A percentile compares a stretch with the other conserved stretches of the same genome.
Conservation (phyloP, 2,113 vertebrate genomes). For the Hydropotes inermis region DNA sequence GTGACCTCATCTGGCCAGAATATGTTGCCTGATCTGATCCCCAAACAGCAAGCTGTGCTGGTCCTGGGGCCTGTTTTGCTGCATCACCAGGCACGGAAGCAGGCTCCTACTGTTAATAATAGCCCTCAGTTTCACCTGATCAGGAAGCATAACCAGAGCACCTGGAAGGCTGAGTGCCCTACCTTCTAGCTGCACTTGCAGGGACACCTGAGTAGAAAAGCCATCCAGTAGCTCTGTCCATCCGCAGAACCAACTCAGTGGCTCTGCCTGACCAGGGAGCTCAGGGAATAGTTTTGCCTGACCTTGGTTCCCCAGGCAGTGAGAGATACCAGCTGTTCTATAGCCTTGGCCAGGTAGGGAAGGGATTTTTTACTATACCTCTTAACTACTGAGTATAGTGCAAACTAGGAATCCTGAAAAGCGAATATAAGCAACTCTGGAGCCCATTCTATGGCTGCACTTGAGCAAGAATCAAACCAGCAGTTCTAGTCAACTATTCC, state of each 20-base stretch:
- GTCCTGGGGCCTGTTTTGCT: background rate
- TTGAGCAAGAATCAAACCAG: background rate
- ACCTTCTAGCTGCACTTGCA: background rate
- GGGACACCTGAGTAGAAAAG: background rate
- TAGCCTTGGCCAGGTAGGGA: background rate
- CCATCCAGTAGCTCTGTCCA: background rate
- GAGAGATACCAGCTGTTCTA: background rate
- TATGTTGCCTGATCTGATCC: background rate
- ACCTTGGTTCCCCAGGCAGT: background rate
- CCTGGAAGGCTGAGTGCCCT: background rate
- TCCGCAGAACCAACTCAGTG: background rate
- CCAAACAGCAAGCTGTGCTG: background rate
- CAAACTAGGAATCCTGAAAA: background rate
- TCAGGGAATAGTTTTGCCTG: background rate
- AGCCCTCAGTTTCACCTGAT: background rate
- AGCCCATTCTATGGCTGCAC: background rate
- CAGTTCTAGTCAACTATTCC: background rate
- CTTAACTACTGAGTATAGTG: background rate
- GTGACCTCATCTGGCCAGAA: background rate
- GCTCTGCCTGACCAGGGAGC: background rate
- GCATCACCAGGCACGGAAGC: background rate
- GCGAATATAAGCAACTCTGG: background rate
- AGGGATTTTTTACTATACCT: background rate
- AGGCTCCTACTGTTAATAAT: background rate
- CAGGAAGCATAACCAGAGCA: background rate